A percentile compares a stretch with the other conserved stretches of the same genome.
These are phyloP conservation scores for Ammospiza caudacuta DNA, from an alignment of 2,113 vertebrate species.

Conservation along the genomic window DNA sequence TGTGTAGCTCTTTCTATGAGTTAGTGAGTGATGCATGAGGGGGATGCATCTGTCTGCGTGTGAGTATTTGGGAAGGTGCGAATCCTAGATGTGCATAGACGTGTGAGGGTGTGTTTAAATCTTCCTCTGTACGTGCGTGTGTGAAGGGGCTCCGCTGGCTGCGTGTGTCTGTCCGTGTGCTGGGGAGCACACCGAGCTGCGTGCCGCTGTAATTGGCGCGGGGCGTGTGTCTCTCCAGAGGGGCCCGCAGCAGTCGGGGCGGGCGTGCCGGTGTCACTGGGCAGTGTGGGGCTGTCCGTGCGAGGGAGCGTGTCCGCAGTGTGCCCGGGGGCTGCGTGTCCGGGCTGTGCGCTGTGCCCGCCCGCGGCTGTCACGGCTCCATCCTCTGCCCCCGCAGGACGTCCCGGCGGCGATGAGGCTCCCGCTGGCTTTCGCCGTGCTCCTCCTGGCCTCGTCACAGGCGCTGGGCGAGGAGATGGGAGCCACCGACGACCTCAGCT, in stretches of 20 bases:
- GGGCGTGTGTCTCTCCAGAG: background rate
- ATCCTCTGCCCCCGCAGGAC: background rate
- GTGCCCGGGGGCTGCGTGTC: background rate
- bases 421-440: slow-evolving; percentile 77
- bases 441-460: slow-evolving; percentile 79
- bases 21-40: background rate
- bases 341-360: background rate
- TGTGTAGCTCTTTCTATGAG: background rate
- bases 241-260: too few species aligned
- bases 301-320: background rate
- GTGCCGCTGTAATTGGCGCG: fast-evolving
- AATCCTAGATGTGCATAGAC: fast-evolving
- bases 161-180: background rate
- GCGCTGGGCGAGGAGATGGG: slow-evolving; percentile 80
- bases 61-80: background rate
- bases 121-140: fast-evolving
- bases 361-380: background rate
- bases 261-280: too few species aligned
- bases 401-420: slow-evolving; percentile 81
- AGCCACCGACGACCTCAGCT: slow-evolving; percentile 80
- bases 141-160: background rate
- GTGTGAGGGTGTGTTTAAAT: background rate
- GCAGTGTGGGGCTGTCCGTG: fast-evolving
- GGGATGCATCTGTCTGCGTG: fast-evolving
- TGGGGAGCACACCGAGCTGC: fast-evolving